These are phyloP conservation scores for Pangasianodon hypophthalmus DNA, from an alignment of 2,113 vertebrate species.

Conservation along the genomic window DNA sequence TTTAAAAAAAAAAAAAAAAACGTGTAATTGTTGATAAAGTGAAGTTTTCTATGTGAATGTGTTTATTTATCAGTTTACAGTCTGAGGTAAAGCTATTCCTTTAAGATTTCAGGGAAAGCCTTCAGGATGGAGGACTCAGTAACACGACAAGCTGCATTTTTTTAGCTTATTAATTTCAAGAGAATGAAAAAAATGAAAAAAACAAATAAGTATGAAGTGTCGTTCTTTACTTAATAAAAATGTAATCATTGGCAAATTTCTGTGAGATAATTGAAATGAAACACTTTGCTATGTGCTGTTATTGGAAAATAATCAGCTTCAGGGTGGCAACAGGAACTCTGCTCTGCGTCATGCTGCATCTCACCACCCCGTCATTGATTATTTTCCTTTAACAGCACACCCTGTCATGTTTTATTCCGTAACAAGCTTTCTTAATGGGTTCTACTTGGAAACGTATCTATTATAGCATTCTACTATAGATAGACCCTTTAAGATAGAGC, in stretches of 20 bases:
- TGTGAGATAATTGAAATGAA: neutral
- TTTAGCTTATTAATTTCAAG: neutral
- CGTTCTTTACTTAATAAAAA: neutral
- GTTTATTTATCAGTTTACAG: neutral
- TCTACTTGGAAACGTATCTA: neutral
- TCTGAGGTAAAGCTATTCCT: neutral
- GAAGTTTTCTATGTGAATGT: no score
- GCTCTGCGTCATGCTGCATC: neutral
- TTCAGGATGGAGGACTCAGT: neutral
- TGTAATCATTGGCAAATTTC: neutral
- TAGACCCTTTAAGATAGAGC: neutral
- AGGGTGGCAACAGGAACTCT: neutral
- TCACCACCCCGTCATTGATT: neutral
- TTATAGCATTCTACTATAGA: neutral
- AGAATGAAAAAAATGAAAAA: no score
- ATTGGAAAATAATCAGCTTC: neutral
- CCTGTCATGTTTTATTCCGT: neutral
- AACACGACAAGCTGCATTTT: neutral
- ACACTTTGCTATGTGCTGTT: neutral
- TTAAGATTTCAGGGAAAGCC: neutral
- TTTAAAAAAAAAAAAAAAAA: no score
- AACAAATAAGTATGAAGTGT: no score
- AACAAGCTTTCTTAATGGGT: neutral
- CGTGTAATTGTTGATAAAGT: no score
- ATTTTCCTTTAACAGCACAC: neutral